Base-by-base conservation (phyloP, 2,888 invertebrate species). In the Xestia sexstrigata region DNA sequence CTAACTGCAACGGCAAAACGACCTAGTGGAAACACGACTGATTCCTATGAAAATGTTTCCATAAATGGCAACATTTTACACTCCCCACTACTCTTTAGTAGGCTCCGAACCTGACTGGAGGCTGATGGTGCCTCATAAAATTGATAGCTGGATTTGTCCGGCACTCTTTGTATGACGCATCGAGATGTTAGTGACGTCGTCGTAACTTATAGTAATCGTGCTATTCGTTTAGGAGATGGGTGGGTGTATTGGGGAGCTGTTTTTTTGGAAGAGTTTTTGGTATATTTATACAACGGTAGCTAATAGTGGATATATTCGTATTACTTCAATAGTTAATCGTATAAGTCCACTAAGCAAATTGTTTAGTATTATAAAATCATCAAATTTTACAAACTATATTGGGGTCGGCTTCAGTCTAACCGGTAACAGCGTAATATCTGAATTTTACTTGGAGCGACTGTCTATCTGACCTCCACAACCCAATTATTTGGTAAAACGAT, bases 111-210 rank as follows among this genome's bases (percentile, higher is more conserved):
- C 35, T 79, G 67, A 76, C 81, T 63, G 49, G 60, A 70, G 58
- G 77, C 78, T 79, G 75, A 88, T 81, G 74, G 72, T 42, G 60
- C 68, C 81, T 78, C 87, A 80, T 89, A 87, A 89, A 89, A 89
- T 89, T 86, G 86, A 89, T 88, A 68, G 83, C 69, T 66, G 86
- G 89, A 86, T 88, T 89, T 88, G 87, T 88, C 85, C 81, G 70
- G 67, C 65, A 73, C 74, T 63, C 79, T 82, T 82, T 79, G 79
- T 83, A 86, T 89, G 84, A 89, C 69, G 73, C 79, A 87, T 89
- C 65, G 81, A 79, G 74, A 82, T 76, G 70, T 76, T 55, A 81
- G 71, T 81, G 75, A 85, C 74, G 81, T 79, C 74, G 81, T 79
- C 82, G 86, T 88, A 87, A 81, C 73, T 88, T 76, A 87, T 68